Conservation (phyloP, 2,888 invertebrate genomes). For the Trissoscelio sp. region DNA sequence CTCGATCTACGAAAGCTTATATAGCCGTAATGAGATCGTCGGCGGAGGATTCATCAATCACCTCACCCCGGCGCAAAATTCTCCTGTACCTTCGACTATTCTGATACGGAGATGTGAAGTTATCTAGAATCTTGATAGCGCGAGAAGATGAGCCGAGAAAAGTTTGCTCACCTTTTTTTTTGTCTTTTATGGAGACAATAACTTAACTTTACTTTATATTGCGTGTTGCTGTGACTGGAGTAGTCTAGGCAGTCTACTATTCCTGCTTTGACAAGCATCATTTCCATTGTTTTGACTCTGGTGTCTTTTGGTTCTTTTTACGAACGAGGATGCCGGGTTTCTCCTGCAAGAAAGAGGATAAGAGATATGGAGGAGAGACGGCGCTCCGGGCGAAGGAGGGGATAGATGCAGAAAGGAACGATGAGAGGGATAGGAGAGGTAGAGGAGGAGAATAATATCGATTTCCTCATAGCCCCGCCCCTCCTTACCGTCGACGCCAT, state of each 20-base stretch:
- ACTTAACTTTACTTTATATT: background rate
- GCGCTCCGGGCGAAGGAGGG: constrained; percentile 56
- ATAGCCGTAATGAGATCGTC: constrained; percentile 84
- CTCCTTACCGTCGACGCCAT: constrained; percentile 83
- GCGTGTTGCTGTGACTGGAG: background rate
- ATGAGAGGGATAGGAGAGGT: constrained; percentile 73
- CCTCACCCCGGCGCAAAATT: constrained; percentile 72
- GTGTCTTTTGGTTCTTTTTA: constrained; percentile 27
- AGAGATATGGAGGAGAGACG: constrained; percentile 66
- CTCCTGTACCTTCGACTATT: constrained; percentile 62
- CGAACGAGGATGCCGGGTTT: constrained; percentile 18
- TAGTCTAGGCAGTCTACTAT: background rate
- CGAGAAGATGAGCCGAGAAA: constrained; percentile 17
- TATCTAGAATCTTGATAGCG: constrained; percentile 47
- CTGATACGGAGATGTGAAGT: constrained; percentile 35
- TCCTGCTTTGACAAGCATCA: constrained; percentile 20
- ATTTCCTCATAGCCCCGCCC: constrained; percentile 84
- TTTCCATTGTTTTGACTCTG: constrained; percentile 55
- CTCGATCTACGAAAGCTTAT: constrained; percentile 83
- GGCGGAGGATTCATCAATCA: constrained; percentile 83
- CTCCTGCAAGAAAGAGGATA: constrained; percentile 69
- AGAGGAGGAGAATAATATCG: constrained; percentile 83
- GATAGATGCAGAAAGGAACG: constrained; percentile 66
- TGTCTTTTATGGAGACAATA: constrained; percentile 2
- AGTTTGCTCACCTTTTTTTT: constrained; percentile 6